Conservation (phyloP, 2,888 invertebrate genomes). For the Meliscaeva auricollis region DNA sequence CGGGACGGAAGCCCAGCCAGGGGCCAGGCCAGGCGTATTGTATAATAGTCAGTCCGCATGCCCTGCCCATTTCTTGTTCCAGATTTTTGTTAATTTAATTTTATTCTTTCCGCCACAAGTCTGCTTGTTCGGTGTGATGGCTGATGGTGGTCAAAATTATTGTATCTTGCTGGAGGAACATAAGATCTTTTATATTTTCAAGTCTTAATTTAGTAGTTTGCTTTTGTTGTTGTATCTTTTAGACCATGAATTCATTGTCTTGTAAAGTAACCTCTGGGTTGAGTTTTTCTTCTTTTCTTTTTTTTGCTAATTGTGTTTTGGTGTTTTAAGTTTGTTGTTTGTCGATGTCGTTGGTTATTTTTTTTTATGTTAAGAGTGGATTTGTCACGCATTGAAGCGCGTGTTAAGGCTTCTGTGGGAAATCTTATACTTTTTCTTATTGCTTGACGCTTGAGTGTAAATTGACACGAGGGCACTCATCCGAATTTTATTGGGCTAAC, state of each 20-base stretch:
- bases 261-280: not conserved
- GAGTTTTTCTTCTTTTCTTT: not conserved
- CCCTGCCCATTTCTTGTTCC: slow-evolving; percentile 42
- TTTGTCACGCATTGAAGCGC: slow-evolving; percentile 68
- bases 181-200: slow-evolving; percentile 18
- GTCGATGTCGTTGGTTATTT: not conserved
- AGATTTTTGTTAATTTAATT: slow-evolving; percentile 45
- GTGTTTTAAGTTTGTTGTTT: slow-evolving; percentile 22
- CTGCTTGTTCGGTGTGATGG: not conserved
- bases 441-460: slow-evolving; percentile 41
- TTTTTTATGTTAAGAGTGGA: slow-evolving; percentile 20
- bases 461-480: slow-evolving; percentile 33
- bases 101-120: not conserved
- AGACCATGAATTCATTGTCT: slow-evolving; percentile 65
- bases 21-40: not conserved
- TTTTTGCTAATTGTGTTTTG: slow-evolving; percentile 9
- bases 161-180: not conserved
- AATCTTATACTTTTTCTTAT: slow-evolving; percentile 43
- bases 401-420: slow-evolving; percentile 52
- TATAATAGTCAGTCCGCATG: not conserved
- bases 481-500: slow-evolving; percentile 14
- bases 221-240: slow-evolving; percentile 60
- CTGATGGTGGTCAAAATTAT: not conserved
- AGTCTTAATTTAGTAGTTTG: slow-evolving; percentile 62
- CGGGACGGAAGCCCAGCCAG: not conserved